Base-by-base conservation (phyloP, 2,888 invertebrate species). In the Apocheima hispidaria region DNA sequence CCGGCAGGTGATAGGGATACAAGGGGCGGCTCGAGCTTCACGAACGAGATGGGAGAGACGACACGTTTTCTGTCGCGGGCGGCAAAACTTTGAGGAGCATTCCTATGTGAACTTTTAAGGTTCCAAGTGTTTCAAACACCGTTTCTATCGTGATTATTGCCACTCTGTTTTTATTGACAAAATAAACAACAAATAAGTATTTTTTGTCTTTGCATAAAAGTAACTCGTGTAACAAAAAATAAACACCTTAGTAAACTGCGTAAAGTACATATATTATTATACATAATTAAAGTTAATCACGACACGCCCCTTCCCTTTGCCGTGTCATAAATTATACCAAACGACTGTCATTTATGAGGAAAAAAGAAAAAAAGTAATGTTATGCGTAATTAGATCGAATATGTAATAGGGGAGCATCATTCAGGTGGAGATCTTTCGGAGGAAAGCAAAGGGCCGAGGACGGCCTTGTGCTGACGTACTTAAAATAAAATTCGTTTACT, bases 341-440 rank as follows among this genome's bases (percentile, higher is more conserved):
- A 57, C 44, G 56, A 56, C 30, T 48, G 41, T 53, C 38, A 41
- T 28, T 20, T 58, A 46, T 40, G 43, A 56, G 33, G 26, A 61
- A 66, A 58, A 65, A 65, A 66, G 23, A 59, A 70, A 70, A n/a
- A 66, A 72, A 69, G 78, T 90, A 92, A 93, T 92, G 89, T 92
- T 92, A 93, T 93, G 93, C 93, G 93, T 93, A 93, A 93, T 92
- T 92, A 92, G 91, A 91, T 87, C 89, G 88, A 87, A 85, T 83
- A 86, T 82, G 87, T 90, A 90, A 78, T 79, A 92, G 92, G 93
- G 78, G 65, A 86, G 66, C 93, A 93, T 92, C 88, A 74, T 72
- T 65, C 56, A 61, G 65, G 63, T 73, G 77, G 77, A 78, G 74
- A 66, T 64, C 49, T 63, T 68, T 69, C 67, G 38, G 57, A 72